A percentile compares a stretch with the other conserved stretches of the same genome.
Evolutionary conservation across 1,140 invertebrate species (phyloP).

Genomic region (Brachionus koreanus): DNA sequence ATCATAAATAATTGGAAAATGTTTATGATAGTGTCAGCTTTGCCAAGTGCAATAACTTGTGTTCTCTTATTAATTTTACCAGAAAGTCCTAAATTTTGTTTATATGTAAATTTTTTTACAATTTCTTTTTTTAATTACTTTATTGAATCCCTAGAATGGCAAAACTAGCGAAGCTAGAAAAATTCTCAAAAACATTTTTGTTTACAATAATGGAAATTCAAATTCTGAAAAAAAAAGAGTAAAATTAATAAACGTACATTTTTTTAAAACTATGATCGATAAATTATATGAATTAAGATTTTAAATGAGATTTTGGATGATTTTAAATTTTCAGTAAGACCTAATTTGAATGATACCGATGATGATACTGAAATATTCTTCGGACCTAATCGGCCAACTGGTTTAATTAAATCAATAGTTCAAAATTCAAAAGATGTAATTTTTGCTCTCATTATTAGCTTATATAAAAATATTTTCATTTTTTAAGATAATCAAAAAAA

Average conservation of each 20-base stretch:
- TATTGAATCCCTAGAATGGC: conserved; percentile 57
- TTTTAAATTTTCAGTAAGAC: neutral
- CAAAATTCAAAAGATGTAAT: neutral
- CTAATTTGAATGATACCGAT: neutral
- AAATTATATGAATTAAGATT: neutral
- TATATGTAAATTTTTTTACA: conserved; percentile 67
- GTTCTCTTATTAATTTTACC: conserved; percentile 70
- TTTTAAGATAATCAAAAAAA: conserved; percentile 17
- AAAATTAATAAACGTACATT: neutral
- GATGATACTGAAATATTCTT: neutral
- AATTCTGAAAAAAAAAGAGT: neutral
- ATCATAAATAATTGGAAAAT: conserved; percentile 78
- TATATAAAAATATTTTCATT: neutral
- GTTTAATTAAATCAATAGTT: neutral
- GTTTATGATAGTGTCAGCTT: conserved; percentile 71
- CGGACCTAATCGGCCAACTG: too few relatives aligned
- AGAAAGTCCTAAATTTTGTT: conserved; percentile 70
- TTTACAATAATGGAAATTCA: conserved; percentile 11
- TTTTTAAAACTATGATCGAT: too few relatives aligned
- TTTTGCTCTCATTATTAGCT: neutral
- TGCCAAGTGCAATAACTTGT: conserved; percentile 69
- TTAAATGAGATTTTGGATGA: neutral
- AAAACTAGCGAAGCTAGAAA: conserved; percentile 25
- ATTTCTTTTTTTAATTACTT: conserved; percentile 56
- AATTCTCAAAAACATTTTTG: conserved; percentile 3